Evolutionary conservation across 2,113 vertebrate genomes (phyloP).

Genomic region (Nesoenas mayeri): DNA sequence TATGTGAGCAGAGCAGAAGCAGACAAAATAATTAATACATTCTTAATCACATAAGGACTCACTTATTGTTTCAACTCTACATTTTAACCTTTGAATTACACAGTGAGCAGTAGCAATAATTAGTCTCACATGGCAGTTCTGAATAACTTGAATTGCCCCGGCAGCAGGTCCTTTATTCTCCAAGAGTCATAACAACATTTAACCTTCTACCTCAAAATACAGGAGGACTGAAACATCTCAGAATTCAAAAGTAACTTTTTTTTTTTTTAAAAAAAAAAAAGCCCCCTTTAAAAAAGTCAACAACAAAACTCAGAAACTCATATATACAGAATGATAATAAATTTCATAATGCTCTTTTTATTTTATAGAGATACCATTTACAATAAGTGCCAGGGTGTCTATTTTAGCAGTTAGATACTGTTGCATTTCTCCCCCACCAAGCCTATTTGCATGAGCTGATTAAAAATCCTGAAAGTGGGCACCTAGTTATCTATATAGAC

Average conservation of each 20-base stretch:
- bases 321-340: neutral
- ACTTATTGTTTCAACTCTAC: neutral
- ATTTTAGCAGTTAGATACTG: neutral
- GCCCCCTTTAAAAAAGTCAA: neutral
- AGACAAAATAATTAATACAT: neutral
- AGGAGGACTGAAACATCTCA: neutral
- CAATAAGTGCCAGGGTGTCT: neutral
- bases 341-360: neutral
- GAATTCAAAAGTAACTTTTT: neutral
- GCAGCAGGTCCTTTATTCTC: neutral
- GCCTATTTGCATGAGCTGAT: neutral
- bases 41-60: slow-evolving; percentile 7
- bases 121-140: neutral
- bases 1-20: neutral
- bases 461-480: neutral
- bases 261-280: neutral
- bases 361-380: neutral
- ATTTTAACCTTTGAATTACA: slow-evolving; percentile 16
- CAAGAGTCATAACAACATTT: neutral
- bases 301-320: neutral
- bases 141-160: neutral
- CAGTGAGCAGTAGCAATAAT: neutral
- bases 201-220: neutral
- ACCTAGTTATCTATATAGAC: neutral
- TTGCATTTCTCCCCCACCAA: neutral